A percentile compares a stretch with the other conserved stretches of the same genome.
These are phyloP conservation scores for Microtus pennsylvanicus DNA, from an alignment of 2,113 vertebrate species.

Conservation along the genomic window DNA sequence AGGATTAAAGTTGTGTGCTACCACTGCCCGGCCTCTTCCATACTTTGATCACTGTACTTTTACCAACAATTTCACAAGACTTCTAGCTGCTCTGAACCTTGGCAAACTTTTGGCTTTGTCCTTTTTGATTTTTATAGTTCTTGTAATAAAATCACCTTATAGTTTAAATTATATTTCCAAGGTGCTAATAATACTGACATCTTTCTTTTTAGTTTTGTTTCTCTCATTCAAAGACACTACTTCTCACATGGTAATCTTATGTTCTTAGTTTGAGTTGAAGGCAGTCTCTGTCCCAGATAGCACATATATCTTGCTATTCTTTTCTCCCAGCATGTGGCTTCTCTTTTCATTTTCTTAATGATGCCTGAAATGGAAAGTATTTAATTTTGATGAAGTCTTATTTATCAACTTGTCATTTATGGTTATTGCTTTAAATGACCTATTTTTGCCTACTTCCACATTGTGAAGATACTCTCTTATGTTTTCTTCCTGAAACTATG, in stretches of 20 bases:
- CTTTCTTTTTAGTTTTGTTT: neutral
- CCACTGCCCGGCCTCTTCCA: no score
- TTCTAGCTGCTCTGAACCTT: neutral
- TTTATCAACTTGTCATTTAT: slow-evolving; percentile 26
- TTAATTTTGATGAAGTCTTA: slow-evolving; percentile 32
- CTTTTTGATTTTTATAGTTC: neutral
- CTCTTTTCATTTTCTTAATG: neutral
- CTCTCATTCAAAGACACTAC: neutral
- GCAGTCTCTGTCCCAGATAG: neutral
- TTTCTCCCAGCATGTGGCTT: neutral
- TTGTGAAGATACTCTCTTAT: neutral
- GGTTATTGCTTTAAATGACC: neutral
- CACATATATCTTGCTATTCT: neutral
- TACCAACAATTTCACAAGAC: neutral
- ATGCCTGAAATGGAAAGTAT: neutral
- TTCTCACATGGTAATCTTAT: neutral
- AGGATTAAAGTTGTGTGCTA: no score
- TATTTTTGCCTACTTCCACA: neutral
- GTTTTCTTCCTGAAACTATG: neutral
- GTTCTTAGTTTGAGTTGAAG: neutral
- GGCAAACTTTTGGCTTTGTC: neutral
- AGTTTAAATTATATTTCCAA: neutral
- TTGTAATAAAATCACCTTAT: neutral
- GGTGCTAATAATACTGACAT: neutral
- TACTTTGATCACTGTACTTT: neutral